A percentile compares a stretch with the other conserved stretches of the same genome.
These are phyloP conservation scores for Daptonema setosum DNA, from an alignment of 2,888 invertebrate genomes.

Conservation along the genomic window DNA sequence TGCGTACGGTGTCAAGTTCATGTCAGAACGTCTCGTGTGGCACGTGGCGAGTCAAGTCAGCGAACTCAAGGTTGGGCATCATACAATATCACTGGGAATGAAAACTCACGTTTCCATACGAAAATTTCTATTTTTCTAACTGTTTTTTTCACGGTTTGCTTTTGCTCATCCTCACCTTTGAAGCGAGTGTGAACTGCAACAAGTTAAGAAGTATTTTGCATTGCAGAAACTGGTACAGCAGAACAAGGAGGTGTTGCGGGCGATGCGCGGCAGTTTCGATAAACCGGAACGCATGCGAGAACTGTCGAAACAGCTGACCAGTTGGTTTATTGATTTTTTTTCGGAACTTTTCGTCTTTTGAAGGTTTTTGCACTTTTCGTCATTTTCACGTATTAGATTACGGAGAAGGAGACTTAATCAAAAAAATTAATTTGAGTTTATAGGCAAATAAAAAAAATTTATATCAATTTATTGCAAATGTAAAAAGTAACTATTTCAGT, in stretches of 20 bases:
- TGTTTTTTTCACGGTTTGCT: too few species aligned
- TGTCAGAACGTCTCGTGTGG: conserved; percentile 93
- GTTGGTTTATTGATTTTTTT: not conserved
- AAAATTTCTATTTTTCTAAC: not conserved
- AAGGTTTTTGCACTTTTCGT: too few species aligned
- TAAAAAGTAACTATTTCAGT: too few species aligned
- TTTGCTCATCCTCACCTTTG: too few species aligned
- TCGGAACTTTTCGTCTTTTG: not conserved
- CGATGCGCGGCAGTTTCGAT: conserved; percentile 82
- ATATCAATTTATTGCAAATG: not conserved
- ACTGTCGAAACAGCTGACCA: conserved; percentile 53
- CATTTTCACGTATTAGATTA: too few species aligned
- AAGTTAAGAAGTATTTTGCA: not conserved
- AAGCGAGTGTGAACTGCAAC: too few species aligned
- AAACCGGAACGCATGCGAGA: conserved; percentile 96
- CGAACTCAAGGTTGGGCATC: conserved; percentile 48
- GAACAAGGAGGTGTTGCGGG: conserved; percentile 73
- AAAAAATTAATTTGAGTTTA: too few species aligned
- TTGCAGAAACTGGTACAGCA: conserved; percentile 46
- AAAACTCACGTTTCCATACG: too few species aligned
- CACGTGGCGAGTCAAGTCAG: conserved; percentile 92
- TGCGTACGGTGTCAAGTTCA: conserved; percentile 87
- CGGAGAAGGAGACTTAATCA: too few species aligned
- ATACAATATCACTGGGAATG: not conserved
- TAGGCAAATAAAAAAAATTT: too few species aligned